Percentiles rank a stretch among this genome's conserved stretches.
phyloP scores from a whole-genome alignment of 2,797 vertebrate species.

The Manis pentadactyla region DNA sequence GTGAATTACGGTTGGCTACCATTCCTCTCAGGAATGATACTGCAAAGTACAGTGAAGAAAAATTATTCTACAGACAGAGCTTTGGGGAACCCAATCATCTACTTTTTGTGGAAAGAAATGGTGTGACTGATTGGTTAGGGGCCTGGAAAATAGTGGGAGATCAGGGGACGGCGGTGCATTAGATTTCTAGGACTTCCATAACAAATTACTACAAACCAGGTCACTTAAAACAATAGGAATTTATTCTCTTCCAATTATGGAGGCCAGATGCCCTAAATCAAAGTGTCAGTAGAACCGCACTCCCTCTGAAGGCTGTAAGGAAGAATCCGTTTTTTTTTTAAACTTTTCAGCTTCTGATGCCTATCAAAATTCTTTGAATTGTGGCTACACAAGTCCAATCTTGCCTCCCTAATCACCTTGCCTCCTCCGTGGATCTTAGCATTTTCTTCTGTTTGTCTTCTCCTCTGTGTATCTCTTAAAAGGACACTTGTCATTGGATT shows the following conservation, averaged over 20 bases:
- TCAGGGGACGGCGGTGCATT: background rate
- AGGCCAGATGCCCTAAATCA: background rate
- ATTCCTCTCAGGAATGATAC: background rate
- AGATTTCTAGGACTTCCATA: background rate
- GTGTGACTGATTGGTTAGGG: background rate
- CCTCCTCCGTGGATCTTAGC: background rate
- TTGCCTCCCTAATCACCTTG: background rate
- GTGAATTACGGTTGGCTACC: background rate
- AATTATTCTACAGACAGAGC: background rate
- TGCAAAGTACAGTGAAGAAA: background rate
- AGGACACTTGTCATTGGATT: background rate
- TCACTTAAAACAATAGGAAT: background rate
- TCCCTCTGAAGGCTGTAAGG: background rate
- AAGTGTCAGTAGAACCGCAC: background rate
- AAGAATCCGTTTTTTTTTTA: background rate
- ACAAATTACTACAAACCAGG: background rate
- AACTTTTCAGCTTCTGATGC: background rate
- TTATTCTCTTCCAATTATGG: background rate
- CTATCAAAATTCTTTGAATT: background rate
- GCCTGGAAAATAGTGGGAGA: background rate
- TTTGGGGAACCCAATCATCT: background rate
- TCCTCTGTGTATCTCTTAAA: background rate
- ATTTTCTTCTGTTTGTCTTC: background rate
- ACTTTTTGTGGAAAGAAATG: background rate
- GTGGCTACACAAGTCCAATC: background rate